These are phyloP conservation scores for Melanostigma gelatinosum DNA, from an alignment of 2,113 vertebrate genomes.

Conservation along the genomic window DNA sequence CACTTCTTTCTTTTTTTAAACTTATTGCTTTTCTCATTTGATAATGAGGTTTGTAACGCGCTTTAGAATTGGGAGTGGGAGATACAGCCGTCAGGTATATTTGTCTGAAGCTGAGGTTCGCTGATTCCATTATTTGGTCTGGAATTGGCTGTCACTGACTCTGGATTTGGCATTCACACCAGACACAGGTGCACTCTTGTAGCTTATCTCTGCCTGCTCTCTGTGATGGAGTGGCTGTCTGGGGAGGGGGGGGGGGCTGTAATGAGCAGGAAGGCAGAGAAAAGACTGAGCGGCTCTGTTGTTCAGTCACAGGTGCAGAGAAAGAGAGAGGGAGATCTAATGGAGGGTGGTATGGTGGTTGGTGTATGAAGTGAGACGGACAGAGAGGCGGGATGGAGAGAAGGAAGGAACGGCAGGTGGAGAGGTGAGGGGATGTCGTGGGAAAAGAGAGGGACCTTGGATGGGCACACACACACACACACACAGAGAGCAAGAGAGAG, in stretches of 20 bases:
- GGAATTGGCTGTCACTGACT: slow-evolving; percentile 65
- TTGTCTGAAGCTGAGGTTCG: slow-evolving; percentile 63
- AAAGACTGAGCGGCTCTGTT: slow-evolving; percentile 68
- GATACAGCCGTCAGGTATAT: slow-evolving; percentile 70
- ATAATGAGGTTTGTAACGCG: slow-evolving; percentile 61
- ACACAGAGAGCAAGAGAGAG: neutral
- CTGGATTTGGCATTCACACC: slow-evolving; percentile 70
- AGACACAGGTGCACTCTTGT: slow-evolving; percentile 73
- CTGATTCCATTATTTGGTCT: slow-evolving; percentile 74
- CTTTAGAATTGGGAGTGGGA: slow-evolving; percentile 57
- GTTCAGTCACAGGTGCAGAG: slow-evolving; percentile 76
- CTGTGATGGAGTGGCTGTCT: slow-evolving; percentile 73
- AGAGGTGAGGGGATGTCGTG: slow-evolving; percentile 59
- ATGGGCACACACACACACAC: slow-evolving; percentile 35
- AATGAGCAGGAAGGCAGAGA: slow-evolving; percentile 71
- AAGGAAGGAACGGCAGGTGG: slow-evolving; percentile 64
- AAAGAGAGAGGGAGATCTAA: slow-evolving; percentile 27
- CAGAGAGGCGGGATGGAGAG: slow-evolving; percentile 43
- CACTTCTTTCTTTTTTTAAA: neutral
- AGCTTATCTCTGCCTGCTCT: slow-evolving; percentile 70
- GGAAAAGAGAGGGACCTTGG: slow-evolving; percentile 37
- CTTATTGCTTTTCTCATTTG: slow-evolving; percentile 66
- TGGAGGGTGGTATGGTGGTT: slow-evolving; percentile 45
- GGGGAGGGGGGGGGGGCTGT: slow-evolving; percentile 42
- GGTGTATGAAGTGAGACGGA: slow-evolving; percentile 54